These are phyloP conservation scores for Aphaenogaster floridana DNA, from an alignment of 1,140 invertebrate species.

Conservation along the genomic window DNA sequence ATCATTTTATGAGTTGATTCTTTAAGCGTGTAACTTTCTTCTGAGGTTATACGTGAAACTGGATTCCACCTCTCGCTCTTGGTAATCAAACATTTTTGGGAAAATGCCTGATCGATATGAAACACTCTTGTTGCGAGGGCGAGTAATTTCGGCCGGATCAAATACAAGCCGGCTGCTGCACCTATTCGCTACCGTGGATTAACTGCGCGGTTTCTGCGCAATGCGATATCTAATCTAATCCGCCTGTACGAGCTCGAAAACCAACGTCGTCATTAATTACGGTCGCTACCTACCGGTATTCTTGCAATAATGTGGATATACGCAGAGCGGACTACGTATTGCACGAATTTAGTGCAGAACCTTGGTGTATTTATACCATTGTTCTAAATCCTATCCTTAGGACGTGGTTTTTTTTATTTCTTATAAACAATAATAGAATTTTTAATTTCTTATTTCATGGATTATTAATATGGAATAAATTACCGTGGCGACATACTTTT, in stretches of 20 bases:
- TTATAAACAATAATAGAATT: background rate
- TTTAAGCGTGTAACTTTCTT: background rate
- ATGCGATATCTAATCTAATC: constrained; percentile 49
- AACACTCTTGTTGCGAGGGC: background rate
- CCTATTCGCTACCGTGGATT: constrained; percentile 29
- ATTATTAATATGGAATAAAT: background rate
- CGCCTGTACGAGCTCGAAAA: constrained; percentile 45
- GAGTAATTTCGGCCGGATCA: constrained; percentile 28
- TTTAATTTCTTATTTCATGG: background rate
- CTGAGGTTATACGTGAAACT: background rate
- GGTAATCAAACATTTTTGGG: background rate
- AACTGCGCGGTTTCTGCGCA: constrained; percentile 54
- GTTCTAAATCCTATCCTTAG: background rate
- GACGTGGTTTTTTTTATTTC: background rate
- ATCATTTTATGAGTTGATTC: background rate
- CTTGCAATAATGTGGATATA: constrained; percentile 27
- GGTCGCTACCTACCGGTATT: background rate
- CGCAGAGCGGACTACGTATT: background rate
- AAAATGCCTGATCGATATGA: background rate
- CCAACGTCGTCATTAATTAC: constrained; percentile 55
- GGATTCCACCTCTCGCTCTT: background rate
- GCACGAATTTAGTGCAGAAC: constrained; percentile 1
- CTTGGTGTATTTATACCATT: background rate
- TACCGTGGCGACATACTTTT: background rate
- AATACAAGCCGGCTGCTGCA: constrained; percentile 9